Percentiles rank a stretch among this genome's conserved stretches.
Conservation (phyloP, 2,797 vertebrate genomes). For the Huso huso region DNA sequence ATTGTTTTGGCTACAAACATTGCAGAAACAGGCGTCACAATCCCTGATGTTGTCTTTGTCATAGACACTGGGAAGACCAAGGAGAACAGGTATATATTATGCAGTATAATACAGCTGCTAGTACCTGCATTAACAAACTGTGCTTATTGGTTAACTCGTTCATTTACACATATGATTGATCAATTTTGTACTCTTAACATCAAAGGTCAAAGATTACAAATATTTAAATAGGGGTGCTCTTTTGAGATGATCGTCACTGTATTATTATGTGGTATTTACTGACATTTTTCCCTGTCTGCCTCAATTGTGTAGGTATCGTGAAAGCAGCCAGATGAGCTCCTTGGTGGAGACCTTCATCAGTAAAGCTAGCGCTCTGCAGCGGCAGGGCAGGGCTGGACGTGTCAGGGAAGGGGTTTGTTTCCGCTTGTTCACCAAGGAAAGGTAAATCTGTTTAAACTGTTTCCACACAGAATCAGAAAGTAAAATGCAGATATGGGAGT, state of each 20-base stretch:
- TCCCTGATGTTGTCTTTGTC: slow-evolving; percentile 95
- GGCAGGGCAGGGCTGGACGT: slow-evolving; percentile 90
- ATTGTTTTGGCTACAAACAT: slow-evolving; percentile 98
- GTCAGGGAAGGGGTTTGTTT: slow-evolving; percentile 87
- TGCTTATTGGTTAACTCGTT: too few relatives aligned
- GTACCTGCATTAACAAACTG: too few relatives aligned
- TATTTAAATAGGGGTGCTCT: too few relatives aligned
- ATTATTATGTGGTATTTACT: too few relatives aligned
- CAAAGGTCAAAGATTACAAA: too few relatives aligned
- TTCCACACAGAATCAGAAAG: too few relatives aligned
- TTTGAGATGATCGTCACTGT: too few relatives aligned
- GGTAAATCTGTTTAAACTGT: slow-evolving; percentile 46
- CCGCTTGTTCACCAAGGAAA: slow-evolving; percentile 81
- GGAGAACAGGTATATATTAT: slow-evolving; percentile 78
- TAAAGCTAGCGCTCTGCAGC: slow-evolving; percentile 93
- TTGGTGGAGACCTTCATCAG: slow-evolving; percentile 93
- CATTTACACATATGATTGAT: too few relatives aligned
- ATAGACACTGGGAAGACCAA: slow-evolving; percentile 92
- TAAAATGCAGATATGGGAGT: too few relatives aligned
- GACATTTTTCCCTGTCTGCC: too few relatives aligned
- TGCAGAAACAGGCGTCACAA: slow-evolving; percentile 94
- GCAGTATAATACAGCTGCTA: too few relatives aligned
- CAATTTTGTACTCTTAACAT: too few relatives aligned
- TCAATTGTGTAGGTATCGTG: slow-evolving; percentile 70
- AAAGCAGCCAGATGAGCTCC: slow-evolving; percentile 97